Evolutionary conservation across 2,888 invertebrate species (phyloP).

Genomic region (Sphinx pinastri): DNA sequence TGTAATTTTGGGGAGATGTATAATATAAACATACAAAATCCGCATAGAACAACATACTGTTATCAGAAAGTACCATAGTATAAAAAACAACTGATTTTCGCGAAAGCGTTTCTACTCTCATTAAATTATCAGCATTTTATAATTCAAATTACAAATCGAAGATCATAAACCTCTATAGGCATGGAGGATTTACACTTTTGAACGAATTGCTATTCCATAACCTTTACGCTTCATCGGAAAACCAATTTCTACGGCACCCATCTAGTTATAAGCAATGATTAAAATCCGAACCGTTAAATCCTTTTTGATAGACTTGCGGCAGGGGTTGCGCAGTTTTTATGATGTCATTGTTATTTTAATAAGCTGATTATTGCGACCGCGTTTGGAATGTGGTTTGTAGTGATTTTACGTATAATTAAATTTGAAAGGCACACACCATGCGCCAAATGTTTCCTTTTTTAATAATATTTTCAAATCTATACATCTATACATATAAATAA

Average conservation of each 20-base stretch:
- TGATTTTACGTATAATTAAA: slow-evolving; percentile 53
- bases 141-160: too few species aligned
- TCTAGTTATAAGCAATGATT: not conserved
- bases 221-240: not conserved
- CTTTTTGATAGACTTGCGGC: slow-evolving; percentile 9
- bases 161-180: too few species aligned
- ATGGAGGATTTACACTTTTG: too few species aligned
- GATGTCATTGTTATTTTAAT: slow-evolving; percentile 26
- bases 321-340: slow-evolving; percentile 13
- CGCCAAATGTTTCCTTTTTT: slow-evolving; percentile 37
- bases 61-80: too few species aligned
- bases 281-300: slow-evolving; percentile 10
- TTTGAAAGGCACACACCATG: slow-evolving; percentile 45
- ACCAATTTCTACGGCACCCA: not conserved
- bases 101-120: too few species aligned
- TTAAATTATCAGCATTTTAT: too few species aligned
- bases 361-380: slow-evolving; percentile 35
- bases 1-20: too few species aligned
- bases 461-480: slow-evolving; percentile 3
- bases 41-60: too few species aligned
- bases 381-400: slow-evolving; percentile 21
- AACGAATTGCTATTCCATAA: too few species aligned
- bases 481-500: not conserved
- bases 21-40: too few species aligned
- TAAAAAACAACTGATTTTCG: too few species aligned